Evolutionary conservation across 2,797 vertebrate species (phyloP), one percentile per base, ranked within the genome.

Genomic region (Ptychadena robeensis): DNA sequence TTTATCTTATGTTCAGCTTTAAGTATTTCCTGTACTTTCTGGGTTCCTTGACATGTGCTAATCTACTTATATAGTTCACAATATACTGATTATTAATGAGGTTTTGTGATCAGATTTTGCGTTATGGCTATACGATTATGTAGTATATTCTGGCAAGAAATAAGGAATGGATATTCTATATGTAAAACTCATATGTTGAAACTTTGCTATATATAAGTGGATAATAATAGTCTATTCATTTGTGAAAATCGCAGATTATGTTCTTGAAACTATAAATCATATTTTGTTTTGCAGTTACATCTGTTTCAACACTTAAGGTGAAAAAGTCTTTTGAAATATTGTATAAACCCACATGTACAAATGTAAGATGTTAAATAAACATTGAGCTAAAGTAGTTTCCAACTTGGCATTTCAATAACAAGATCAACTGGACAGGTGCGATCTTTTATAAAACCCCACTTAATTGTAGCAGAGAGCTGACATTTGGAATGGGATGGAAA

Each of bases 401-500:
- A 34, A 22, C 38, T 35, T 80, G 35, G 34, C 67, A 15, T 72
- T 66, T 53, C 44, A 64, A 40, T 38, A 38, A 34, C 35, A 66
- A 30, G 40, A 53, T 32, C 61, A 81, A 73, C 70, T 80, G 78
- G 78, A 64, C 59, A 81, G 79, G 37, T 84, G 35, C 80, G 2
- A 83, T 85, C 25, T 57, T 40, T 82, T 76, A 86, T 82, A 74
- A 74, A 82, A 30, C 0, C n/a, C 15, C 30, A 81, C 70, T 73
- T 64, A 82, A 83, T 87, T 64, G 27, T 10, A 67, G 14, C 74
- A 57, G 11, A 37, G 38, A 57, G 37, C 64, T 89, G 71, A 31
- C 86, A 85, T 81, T 14, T 30, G 22, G 68, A 57, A 1, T 72
- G 32, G 67, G 79, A 64, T 71, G 68, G 69, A 80, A 64, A 80